Evolutionary conservation across 2,888 invertebrate species (phyloP).

Genomic region (Tridacna gigas): DNA sequence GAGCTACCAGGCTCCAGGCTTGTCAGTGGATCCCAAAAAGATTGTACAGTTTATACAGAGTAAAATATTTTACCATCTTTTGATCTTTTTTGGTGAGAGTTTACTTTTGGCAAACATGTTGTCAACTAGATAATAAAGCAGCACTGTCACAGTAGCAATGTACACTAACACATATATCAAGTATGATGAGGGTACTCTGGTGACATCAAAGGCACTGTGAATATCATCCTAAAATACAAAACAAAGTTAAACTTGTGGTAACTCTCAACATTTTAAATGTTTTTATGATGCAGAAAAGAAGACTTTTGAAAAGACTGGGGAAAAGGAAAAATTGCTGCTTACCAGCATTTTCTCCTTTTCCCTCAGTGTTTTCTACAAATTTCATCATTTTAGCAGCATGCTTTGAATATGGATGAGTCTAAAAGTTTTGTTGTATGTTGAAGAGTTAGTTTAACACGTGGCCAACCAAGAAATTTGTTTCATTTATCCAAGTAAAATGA

Average conservation of each 20-base stretch:
- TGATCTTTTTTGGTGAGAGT: constrained; percentile 82
- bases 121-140: constrained; percentile 82
- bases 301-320: not conserved
- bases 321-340: not conserved
- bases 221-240: constrained; percentile 72
- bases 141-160: constrained; percentile 67
- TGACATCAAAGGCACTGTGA: constrained; percentile 73
- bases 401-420: too few relatives aligned
- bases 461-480: too few relatives aligned
- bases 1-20: too few relatives aligned
- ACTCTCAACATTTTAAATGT: too few relatives aligned
- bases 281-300: too few relatives aligned
- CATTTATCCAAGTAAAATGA: too few relatives aligned
- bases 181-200: constrained; percentile 68
- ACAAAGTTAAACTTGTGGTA: not conserved
- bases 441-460: too few relatives aligned
- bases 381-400: too few relatives aligned
- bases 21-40: too few relatives aligned
- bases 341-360: not conserved
- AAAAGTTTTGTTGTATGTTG: too few relatives aligned
- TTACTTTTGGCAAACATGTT: constrained; percentile 81
- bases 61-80: constrained; percentile 74
- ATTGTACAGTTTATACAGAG: too few relatives aligned
- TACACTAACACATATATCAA: constrained; percentile 75
- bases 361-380: not conserved